phyloP scores from a whole-genome alignment of 2,888 invertebrate species.

The Orthosia incerta region DNA sequence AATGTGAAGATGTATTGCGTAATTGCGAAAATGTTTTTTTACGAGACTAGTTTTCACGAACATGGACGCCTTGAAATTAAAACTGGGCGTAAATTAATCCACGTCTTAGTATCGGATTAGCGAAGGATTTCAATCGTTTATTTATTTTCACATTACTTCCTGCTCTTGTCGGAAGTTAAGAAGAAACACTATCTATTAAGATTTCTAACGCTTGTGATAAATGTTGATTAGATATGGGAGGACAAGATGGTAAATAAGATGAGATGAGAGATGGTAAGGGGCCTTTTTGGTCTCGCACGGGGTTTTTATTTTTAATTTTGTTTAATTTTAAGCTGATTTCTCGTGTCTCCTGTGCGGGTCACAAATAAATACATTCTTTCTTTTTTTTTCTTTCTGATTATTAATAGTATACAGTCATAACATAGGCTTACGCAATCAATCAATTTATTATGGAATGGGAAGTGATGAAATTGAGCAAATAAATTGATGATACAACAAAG shows the following conservation, averaged over 20 bases:
- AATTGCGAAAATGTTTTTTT: slow-evolving; percentile 43
- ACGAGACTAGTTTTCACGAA: slow-evolving; percentile 47
- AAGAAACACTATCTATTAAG: slow-evolving; percentile 25
- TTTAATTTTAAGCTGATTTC: too few relatives aligned
- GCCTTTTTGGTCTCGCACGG: too few relatives aligned
- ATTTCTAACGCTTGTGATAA: slow-evolving; percentile 8
- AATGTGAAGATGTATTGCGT: slow-evolving; percentile 43
- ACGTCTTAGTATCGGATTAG: slow-evolving; percentile 29
- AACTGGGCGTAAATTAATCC: slow-evolving; percentile 50
- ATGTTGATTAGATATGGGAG: slow-evolving; percentile 26
- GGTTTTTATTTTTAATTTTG: too few relatives aligned
- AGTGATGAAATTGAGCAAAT: slow-evolving; percentile 1
- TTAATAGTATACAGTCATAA: not conserved
- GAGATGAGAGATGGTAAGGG: too few relatives aligned
- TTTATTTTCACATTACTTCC: slow-evolving; percentile 33
- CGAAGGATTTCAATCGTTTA: slow-evolving; percentile 43
- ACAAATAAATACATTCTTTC: too few relatives aligned
- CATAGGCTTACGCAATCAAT: slow-evolving; percentile 13
- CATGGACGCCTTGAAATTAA: slow-evolving; percentile 51
- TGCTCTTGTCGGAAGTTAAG: slow-evolving; percentile 32
- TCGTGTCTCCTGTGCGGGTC: too few relatives aligned
- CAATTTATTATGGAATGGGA: not conserved
- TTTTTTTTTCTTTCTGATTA: too few relatives aligned
- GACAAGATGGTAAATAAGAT: too few relatives aligned
- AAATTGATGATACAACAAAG: not conserved